Evolutionary conservation across 2,113 vertebrate species (phyloP).

Genomic region (Sander vitreus): DNA sequence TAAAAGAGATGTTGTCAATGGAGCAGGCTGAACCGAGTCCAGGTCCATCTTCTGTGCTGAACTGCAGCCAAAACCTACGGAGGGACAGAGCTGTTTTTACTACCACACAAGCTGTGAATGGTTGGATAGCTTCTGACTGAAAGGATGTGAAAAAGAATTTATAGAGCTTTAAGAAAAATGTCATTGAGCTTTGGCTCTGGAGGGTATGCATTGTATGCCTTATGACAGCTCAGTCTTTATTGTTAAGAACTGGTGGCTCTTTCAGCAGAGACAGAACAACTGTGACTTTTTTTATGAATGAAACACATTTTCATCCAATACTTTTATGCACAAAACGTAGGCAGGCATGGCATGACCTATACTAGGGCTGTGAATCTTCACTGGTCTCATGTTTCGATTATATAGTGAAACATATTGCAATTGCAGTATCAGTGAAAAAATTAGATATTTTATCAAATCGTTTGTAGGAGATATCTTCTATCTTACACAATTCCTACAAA

Average conservation of each 20-base stretch:
- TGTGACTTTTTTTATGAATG: background rate
- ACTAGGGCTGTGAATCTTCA: too few species aligned
- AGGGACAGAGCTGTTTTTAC: constrained; percentile 45
- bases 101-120: constrained; percentile 2
- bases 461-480: too few species aligned
- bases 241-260: background rate
- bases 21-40: constrained; percentile 89
- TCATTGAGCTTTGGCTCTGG: constrained; percentile 8
- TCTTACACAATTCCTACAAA: too few species aligned
- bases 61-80: constrained; percentile 96
- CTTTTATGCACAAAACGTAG: background rate
- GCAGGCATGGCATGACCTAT: background rate
- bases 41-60: constrained; percentile 88
- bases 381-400: too few species aligned
- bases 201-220: background rate
- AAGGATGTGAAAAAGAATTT: constrained; percentile 11
- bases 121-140: constrained; percentile 13
- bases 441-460: too few species aligned
- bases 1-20: constrained; percentile 95
- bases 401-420: too few species aligned
- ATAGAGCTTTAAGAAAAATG: constrained; percentile 9
- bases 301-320: background rate
- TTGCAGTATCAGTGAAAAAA: too few species aligned
- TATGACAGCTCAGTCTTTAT: constrained; percentile 10
- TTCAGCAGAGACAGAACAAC: background rate